Conservation (phyloP, 2,113 vertebrate genomes). For the Mixornis gularis region DNA sequence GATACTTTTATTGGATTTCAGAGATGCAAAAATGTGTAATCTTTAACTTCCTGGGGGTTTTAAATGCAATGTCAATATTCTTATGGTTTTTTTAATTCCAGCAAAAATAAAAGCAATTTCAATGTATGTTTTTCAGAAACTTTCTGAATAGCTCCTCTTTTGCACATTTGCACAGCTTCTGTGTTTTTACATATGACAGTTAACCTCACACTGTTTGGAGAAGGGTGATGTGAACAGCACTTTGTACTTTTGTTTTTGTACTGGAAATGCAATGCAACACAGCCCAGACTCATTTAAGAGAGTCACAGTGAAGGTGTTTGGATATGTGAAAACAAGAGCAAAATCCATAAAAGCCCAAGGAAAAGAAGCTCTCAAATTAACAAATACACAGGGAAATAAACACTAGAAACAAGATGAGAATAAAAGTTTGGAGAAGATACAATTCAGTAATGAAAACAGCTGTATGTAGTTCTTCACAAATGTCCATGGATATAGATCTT, state of each 20-base stretch:
- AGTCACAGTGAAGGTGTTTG: background rate
- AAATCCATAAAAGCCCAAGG: background rate
- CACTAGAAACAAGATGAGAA: background rate
- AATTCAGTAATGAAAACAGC: background rate
- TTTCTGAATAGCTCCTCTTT: constrained; percentile 46
- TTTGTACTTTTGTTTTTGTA: background rate
- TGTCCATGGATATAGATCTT: background rate
- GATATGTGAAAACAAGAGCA: background rate
- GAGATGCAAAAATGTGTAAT: constrained; percentile 51
- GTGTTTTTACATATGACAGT: background rate
- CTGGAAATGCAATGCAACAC: background rate
- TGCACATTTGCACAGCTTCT: background rate
- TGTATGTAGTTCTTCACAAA: background rate
- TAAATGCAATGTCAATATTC: constrained; percentile 68
- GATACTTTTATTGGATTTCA: constrained; percentile 36
- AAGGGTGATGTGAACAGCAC: background rate
- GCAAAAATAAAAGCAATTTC: constrained; percentile 71
- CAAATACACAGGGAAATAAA: background rate
- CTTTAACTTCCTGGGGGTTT: constrained; percentile 62
- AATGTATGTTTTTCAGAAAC: constrained; percentile 62
- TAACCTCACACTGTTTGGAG: background rate
- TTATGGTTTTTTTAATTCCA: constrained; percentile 67
- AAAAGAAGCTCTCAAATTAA: background rate
- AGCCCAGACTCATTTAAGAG: background rate
- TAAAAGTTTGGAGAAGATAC: background rate